Conservation (phyloP, 2,113 vertebrate genomes). For the Tonatia bakeri region DNA sequence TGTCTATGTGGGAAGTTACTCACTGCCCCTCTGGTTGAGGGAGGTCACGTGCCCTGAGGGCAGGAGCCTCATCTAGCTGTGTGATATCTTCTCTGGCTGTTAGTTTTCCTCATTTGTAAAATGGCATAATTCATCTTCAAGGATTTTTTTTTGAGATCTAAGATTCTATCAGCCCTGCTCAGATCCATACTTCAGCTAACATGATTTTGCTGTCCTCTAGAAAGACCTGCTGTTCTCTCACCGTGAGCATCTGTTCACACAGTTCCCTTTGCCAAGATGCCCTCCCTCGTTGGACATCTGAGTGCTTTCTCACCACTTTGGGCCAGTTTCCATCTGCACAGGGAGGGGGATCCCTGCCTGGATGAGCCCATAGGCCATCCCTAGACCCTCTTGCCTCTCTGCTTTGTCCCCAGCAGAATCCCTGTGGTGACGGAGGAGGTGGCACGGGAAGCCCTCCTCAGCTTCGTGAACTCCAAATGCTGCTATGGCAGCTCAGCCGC, state of each 20-base stretch:
- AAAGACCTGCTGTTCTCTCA: accelerated
- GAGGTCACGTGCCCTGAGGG: not conserved
- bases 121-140: not conserved
- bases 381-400: not conserved
- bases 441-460: constrained; percentile 84
- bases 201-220: not conserved
- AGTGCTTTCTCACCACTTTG: accelerated
- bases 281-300: accelerated
- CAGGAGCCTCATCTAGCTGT: not conserved
- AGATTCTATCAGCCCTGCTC: not conserved
- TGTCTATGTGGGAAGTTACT: not conserved
- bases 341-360: not conserved
- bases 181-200: not conserved
- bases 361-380: not conserved
- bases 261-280: accelerated
- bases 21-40: not conserved
- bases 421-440: constrained; percentile 82
- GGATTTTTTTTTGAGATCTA: not conserved
- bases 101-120: not conserved
- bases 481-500: constrained; percentile 82
- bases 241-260: accelerated
- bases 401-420: constrained; percentile 65
- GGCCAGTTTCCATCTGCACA: not conserved
- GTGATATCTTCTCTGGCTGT: not conserved
- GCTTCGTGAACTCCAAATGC: constrained; percentile 83